Evolutionary conservation across 2,888 invertebrate genomes (phyloP), one percentile per base, ranked within the genome.

Genomic region (Tolmerus cingulatus): DNA sequence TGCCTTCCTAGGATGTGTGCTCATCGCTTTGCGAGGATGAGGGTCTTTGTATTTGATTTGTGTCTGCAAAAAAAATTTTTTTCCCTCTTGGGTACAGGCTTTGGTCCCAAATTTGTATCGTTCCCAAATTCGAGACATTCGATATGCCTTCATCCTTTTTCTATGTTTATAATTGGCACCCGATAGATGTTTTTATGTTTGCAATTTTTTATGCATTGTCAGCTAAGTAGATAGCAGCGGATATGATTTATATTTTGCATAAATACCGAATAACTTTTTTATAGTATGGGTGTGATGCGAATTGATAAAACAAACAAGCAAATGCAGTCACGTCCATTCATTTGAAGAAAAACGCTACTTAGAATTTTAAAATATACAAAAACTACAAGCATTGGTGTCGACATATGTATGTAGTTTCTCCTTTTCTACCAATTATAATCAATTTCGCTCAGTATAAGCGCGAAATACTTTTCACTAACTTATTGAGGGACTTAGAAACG

Each of bases 21-120:
- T 74, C 74, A 23, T 85, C 43, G 51, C 43, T 85, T 46, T 74
- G 74, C 27, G 46, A 74, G 85, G 40, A 85, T 85, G 85, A 74
- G 85, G 85, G 85, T 74, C 74, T 82, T 85, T 85, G 85, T 85
- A 85, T 85, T 85, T 85, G 85, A 85, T 85, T 85, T 85, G 85
- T 85, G 85, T 74, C 85, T 85, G 74, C 23, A 74, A 74, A 84
- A 40, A 46, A 40, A 14, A 12, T 46, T 79, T 79, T 46, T 46
- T 46, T 74, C 23, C 74, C 74, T 46, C 27, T 40, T 14, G 23
- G 57, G 19, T 85, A 30, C 74, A 85, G 85, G 85, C 46, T 84
- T 66, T 46, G 27, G 85, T 85, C 74, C 85, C 85, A 85, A 85
- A 85, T 85, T 85, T 85, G 74, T 74, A 19, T 74, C 27, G 30